Conservation (phyloP, 2,888 invertebrate genomes). For the Melolontha melolontha region DNA sequence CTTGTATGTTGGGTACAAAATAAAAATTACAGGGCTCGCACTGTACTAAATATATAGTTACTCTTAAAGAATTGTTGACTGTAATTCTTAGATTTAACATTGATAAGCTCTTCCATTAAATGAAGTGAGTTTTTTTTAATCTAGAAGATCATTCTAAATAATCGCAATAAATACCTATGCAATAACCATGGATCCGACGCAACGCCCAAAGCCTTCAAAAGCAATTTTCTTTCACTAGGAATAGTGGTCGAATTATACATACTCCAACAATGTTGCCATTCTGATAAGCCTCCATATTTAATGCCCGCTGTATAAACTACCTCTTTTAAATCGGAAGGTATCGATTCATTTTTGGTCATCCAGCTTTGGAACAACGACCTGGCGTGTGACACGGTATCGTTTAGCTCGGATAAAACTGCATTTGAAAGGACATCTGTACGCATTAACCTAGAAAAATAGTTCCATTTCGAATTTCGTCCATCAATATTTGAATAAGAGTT, state of each 20-base stretch:
- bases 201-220: conserved; percentile 78
- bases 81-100: too few relatives aligned
- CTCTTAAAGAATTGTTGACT: too few relatives aligned
- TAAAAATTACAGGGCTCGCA: too few relatives aligned
- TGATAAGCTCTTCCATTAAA: too few relatives aligned
- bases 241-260: conserved; percentile 75
- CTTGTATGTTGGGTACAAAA: too few relatives aligned
- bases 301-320: conserved; percentile 77
- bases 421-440: conserved; percentile 78
- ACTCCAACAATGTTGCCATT: conserved; percentile 84
- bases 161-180: conserved; percentile 70
- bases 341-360: conserved; percentile 74
- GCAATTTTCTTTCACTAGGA: conserved; percentile 78
- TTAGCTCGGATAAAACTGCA: conserved; percentile 79
- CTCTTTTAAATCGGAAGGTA: conserved; percentile 81
- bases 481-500: conserved; percentile 26
- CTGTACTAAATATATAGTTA: too few relatives aligned
- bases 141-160: too few relatives aligned
- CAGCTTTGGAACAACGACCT: conserved; percentile 78
- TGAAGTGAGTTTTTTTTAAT: too few relatives aligned
- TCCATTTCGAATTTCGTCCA: background rate
- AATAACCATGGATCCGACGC: conserved; percentile 84
- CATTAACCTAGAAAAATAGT: conserved; percentile 70
- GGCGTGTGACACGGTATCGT: conserved; percentile 77
- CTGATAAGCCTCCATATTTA: conserved; percentile 75